phyloP scores from a whole-genome alignment of 2,888 invertebrate species.

The Escarpia spicata region DNA sequence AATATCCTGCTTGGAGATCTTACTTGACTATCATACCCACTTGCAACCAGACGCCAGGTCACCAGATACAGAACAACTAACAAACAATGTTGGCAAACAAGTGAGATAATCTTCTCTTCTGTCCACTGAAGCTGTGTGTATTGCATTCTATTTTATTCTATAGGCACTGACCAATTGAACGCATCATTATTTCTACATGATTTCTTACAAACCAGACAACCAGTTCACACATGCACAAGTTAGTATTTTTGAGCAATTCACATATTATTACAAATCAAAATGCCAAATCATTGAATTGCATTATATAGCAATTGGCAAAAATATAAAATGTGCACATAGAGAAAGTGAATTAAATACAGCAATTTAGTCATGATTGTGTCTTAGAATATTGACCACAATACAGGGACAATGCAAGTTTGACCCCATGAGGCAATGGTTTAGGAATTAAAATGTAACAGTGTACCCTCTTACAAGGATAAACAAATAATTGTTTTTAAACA shows the following conservation, averaged over 20 bases:
- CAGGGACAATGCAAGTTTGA: too few relatives aligned
- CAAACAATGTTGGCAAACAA: neutral
- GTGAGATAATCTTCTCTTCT: neutral
- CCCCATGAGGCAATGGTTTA: too few relatives aligned
- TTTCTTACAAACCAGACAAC: neutral
- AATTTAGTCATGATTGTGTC: too few relatives aligned
- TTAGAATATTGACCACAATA: too few relatives aligned
- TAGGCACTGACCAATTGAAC: neutral
- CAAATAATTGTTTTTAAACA: too few relatives aligned
- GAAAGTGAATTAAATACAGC: neutral
- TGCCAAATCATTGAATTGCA: neutral
- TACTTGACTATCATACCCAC: neutral
- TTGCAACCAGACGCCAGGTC: neutral
- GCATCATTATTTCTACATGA: neutral
- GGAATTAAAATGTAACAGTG: too few relatives aligned
- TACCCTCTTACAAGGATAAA: too few relatives aligned
- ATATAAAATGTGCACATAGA: neutral
- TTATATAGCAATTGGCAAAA: neutral
- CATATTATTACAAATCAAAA: neutral
- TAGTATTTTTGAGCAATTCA: neutral
- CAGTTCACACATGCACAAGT: neutral
- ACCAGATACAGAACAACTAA: neutral
- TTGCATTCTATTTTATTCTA: neutral
- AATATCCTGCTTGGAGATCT: neutral
- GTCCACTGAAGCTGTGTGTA: neutral